Conservation (phyloP, 2,888 invertebrate genomes). For the Lottia gigantea region DNA sequence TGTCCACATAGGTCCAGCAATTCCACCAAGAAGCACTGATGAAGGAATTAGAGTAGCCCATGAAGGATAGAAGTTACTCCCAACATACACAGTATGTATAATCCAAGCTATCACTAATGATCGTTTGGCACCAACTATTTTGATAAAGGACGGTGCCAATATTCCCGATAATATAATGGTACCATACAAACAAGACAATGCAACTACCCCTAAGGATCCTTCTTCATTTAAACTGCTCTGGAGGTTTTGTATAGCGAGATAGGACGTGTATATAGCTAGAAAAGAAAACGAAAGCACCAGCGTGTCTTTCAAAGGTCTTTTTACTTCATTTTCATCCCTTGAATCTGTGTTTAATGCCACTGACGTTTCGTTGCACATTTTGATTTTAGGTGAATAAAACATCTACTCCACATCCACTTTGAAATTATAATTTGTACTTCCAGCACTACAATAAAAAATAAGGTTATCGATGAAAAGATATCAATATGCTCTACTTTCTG, state of each 20-base stretch:
- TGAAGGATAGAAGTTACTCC: slow-evolving; percentile 52
- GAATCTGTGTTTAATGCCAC: no score
- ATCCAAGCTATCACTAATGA: slow-evolving; percentile 46
- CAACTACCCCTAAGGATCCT: slow-evolving; percentile 51
- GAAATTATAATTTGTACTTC: no score
- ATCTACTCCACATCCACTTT: no score
- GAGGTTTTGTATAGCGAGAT: slow-evolving; percentile 58
- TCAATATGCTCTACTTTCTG: no score
- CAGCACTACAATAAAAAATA: no score
- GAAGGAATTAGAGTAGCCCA: slow-evolving; percentile 51
- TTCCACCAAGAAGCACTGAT: slow-evolving; percentile 50
- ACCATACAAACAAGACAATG: slow-evolving; percentile 57
- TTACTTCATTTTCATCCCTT: no score
- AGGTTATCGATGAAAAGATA: no score
- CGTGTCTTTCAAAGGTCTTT: slow-evolving; percentile 33
- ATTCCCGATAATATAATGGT: slow-evolving; percentile 54
- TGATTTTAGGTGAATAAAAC: no score
- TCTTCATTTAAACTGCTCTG: slow-evolving; percentile 59
- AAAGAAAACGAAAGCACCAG: slow-evolving; percentile 51
- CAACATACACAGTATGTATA: slow-evolving; percentile 48
- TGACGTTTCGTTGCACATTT: no score
- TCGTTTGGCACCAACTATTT: slow-evolving; percentile 49
- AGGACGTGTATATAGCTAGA: slow-evolving; percentile 56
- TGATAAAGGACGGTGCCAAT: slow-evolving; percentile 49
- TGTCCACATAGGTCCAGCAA: slow-evolving; percentile 58